Conservation (phyloP, 2,113 vertebrate genomes). For the Phaethornis superciliosus region DNA sequence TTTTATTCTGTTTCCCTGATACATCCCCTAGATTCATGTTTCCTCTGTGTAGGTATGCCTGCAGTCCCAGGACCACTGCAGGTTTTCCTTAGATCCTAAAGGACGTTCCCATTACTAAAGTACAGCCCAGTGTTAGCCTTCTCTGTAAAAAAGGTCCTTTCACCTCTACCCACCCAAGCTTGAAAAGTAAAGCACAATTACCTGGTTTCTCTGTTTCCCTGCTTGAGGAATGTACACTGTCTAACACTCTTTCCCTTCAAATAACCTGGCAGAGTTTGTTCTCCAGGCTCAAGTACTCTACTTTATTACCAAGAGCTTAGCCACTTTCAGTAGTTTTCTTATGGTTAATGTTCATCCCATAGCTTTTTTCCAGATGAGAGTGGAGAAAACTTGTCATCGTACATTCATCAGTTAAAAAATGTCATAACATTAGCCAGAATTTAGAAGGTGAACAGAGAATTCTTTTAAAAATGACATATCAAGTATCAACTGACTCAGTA, state of each 20-base stretch:
- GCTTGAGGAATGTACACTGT: not conserved
- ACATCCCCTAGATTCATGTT: not conserved
- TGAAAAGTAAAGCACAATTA: not conserved
- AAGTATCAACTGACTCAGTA: not conserved
- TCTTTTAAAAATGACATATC: not conserved
- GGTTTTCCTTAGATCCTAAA: not conserved
- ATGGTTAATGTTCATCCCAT: not conserved
- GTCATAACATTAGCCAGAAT: not conserved
- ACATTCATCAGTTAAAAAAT: not conserved
- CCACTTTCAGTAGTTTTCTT: not conserved
- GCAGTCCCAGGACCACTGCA: not conserved
- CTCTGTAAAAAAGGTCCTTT: not conserved
- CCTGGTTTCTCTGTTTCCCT: not conserved
- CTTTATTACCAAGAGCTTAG: not conserved
- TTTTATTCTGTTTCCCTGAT: not conserved
- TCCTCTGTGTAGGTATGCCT: not conserved
- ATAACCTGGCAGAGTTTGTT: not conserved
- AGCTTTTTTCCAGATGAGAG: not conserved
- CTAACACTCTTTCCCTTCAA: not conserved
- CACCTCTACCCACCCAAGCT: not conserved
- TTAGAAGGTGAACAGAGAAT: not conserved
- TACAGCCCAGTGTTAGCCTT: not conserved
- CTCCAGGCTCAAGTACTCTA: not conserved
- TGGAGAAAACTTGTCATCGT: not conserved
- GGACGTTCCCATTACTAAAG: not conserved